Conservation (phyloP, 2,888 invertebrate genomes). For the Nymphalis polychloros region DNA sequence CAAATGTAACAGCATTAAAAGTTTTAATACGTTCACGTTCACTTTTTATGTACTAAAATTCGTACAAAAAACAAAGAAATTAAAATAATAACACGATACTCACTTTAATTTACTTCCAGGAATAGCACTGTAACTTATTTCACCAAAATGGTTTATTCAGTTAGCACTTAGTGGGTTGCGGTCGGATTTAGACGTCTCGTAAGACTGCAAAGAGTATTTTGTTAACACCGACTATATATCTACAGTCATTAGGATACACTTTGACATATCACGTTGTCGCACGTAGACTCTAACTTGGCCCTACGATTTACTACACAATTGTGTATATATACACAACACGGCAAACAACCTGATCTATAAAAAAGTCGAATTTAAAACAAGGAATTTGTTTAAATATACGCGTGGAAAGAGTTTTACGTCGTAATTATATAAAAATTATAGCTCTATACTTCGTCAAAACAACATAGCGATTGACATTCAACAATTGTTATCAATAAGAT, state of each 20-base stretch:
- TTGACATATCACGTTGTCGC: conserved; percentile 17
- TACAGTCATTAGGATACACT: conserved; percentile 33
- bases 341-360: not conserved
- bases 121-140: conserved; percentile 25
- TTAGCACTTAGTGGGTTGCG: conserved; percentile 40
- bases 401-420: not conserved
- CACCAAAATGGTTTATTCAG: conserved; percentile 34
- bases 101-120: conserved; percentile 14
- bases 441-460: not conserved
- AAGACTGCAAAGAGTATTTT: conserved; percentile 46
- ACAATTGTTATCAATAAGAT: not conserved
- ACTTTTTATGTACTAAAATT: not conserved
- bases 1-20: too few relatives aligned
- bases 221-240: conserved; percentile 48
- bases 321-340: too few relatives aligned
- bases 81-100: conserved; percentile 20
- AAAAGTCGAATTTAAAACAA: not conserved
- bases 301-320: not conserved
- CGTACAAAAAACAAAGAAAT: not conserved
- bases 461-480: not conserved
- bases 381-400: not conserved
- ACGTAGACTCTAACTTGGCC: not conserved
- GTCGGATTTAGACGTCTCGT: conserved; percentile 43
- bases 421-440: not conserved
- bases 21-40: too few relatives aligned